phyloP scores from a whole-genome alignment of 2,888 invertebrate genomes.

The Agrochola lychnidis region DNA sequence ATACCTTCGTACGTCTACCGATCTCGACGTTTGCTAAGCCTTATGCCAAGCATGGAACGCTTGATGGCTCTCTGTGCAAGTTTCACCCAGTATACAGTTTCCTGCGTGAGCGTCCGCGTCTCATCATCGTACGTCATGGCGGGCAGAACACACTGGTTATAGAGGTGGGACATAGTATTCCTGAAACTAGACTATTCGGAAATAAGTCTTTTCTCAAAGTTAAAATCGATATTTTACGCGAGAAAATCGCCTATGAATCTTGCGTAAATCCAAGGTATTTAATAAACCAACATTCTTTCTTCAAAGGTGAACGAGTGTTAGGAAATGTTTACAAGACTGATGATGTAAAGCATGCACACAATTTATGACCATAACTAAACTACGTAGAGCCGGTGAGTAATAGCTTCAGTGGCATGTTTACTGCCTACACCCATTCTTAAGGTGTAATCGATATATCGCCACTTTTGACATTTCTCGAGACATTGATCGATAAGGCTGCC shows the following conservation, averaged over 20 bases:
- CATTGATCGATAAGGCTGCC: background rate
- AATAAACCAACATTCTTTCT: conserved; percentile 30
- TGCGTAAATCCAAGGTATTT: too few species aligned
- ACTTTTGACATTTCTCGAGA: conserved; percentile 24
- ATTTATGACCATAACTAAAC: conserved; percentile 44
- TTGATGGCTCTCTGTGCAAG: too few species aligned
- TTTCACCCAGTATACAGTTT: too few species aligned
- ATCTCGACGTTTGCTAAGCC: too few species aligned
- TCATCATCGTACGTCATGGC: too few species aligned
- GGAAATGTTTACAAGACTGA: conserved; percentile 27
- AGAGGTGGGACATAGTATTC: too few species aligned
- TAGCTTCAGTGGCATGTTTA: conserved; percentile 35
- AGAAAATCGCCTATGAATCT: background rate
- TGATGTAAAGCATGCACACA: conserved; percentile 23
- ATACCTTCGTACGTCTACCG: background rate
- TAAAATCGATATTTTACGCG: background rate
- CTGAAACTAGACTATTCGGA: too few species aligned
- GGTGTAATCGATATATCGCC: conserved; percentile 21
- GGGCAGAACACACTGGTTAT: too few species aligned
- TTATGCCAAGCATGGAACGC: too few species aligned
- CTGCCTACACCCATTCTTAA: background rate
- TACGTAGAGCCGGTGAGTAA: conserved; percentile 25
- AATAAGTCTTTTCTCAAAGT: too few species aligned
- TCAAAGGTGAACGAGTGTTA: conserved; percentile 28
- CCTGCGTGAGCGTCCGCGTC: too few species aligned